Conservation (phyloP, 2,888 invertebrate genomes). For the Chirona hameri region DNA sequence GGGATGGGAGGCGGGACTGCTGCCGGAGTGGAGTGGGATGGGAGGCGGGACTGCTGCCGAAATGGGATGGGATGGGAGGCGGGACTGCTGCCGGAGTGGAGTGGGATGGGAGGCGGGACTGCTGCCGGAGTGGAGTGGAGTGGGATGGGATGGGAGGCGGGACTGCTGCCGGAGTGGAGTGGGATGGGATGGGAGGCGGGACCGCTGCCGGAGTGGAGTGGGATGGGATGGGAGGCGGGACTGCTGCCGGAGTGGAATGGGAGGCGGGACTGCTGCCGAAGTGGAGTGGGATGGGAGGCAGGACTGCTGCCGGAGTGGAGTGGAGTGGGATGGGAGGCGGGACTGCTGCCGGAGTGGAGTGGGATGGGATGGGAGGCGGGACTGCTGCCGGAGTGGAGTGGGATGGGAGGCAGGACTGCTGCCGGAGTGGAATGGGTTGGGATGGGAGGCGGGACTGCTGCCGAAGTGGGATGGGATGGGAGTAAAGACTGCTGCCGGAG, state of each 20-base stretch:
- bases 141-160: too few relatives aligned
- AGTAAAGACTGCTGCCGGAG: background rate
- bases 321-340: background rate
- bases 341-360: background rate
- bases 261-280: background rate
- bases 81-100: background rate
- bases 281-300: background rate
- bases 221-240: background rate
- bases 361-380: background rate
- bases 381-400: background rate
- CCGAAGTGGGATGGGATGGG: background rate
- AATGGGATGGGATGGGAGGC: background rate
- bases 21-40: background rate
- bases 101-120: background rate
- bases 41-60: background rate
- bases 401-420: background rate
- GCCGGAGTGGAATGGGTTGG: background rate
- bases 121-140: background rate
- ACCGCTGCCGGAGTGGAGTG: background rate
- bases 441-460: background rate
- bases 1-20: background rate
- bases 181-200: background rate
- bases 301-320: background rate
- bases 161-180: background rate
- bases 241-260: background rate